Percentiles rank a stretch among this genome's conserved stretches.
These are phyloP conservation scores for Sarcophaga peregrina DNA, from an alignment of 1,140 invertebrate species.

Conservation along the genomic window DNA sequence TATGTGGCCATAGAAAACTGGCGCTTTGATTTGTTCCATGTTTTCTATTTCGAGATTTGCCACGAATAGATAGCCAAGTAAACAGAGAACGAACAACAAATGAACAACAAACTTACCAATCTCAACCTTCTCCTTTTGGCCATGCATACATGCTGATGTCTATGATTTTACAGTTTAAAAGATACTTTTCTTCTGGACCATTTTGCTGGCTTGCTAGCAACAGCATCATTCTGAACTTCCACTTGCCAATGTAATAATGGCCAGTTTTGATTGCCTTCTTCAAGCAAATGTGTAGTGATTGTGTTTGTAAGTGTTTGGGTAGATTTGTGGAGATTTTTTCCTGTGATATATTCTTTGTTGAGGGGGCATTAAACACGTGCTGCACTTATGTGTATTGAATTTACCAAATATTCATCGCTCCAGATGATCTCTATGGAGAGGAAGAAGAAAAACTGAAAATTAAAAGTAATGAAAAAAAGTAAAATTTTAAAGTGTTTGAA, in stretches of 20 bases:
- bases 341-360: neutral
- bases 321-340: neutral
- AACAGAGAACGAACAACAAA: too few species aligned
- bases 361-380: conserved; percentile 8
- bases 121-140: conserved; percentile 34
- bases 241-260: too few species aligned
- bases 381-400: neutral
- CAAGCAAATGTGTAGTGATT: neutral
- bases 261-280: too few species aligned
- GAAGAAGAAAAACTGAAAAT: too few species aligned
- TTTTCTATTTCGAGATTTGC: neutral
- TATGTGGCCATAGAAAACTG: neutral
- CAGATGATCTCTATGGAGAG: too few species aligned
- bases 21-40: conserved; percentile 28
- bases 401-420: too few species aligned
- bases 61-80: neutral
- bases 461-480: too few species aligned
- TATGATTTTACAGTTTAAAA: conserved; percentile 7
- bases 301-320: neutral
- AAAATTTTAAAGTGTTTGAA: too few species aligned
- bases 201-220: neutral
- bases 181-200: neutral
- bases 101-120: neutral
- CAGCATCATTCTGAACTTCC: neutral
- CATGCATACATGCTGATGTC: conserved; percentile 13